These are phyloP conservation scores for Orgyia antiqua DNA, from an alignment of 2,888 invertebrate species.

Conservation along the genomic window DNA sequence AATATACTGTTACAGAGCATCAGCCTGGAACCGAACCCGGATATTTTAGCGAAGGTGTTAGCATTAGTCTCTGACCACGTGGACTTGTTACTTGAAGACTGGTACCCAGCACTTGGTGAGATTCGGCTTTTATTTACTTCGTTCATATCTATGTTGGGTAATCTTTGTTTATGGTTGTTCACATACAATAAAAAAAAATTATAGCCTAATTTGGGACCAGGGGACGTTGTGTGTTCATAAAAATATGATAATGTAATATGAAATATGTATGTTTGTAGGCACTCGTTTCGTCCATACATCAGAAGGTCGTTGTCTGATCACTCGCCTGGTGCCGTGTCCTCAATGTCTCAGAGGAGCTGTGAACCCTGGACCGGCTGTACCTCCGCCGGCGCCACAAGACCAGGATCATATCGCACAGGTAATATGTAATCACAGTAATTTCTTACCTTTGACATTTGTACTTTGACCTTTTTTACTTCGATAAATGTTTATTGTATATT, in stretches of 20 bases:
- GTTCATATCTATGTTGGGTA: neutral
- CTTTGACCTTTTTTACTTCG: too few relatives aligned
- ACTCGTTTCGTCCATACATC: slow-evolving; percentile 98
- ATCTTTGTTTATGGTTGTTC: neutral
- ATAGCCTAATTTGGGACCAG: too few relatives aligned
- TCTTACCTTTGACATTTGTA: neutral
- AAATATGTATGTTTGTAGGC: slow-evolving; percentile 79
- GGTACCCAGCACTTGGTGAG: slow-evolving; percentile 93
- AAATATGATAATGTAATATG: too few relatives aligned
- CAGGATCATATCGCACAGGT: slow-evolving; percentile 22
- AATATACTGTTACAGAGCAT: too few relatives aligned
- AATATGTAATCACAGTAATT: neutral
- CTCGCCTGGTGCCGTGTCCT: slow-evolving; percentile 94
- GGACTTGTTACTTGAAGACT: slow-evolving; percentile 97
- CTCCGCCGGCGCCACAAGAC: slow-evolving; percentile 16
- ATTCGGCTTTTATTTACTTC: too few relatives aligned
- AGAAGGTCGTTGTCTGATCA: slow-evolving; percentile 95
- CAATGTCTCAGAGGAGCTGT: slow-evolving; percentile 86
- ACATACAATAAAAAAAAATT: too few relatives aligned
- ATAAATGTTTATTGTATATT: too few relatives aligned
- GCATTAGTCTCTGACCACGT: slow-evolving; percentile 96
- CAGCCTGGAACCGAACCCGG: slow-evolving; percentile 87
- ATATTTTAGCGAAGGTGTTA: slow-evolving; percentile 88
- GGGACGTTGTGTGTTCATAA: too few relatives aligned
- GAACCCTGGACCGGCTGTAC: slow-evolving; percentile 38